Evolutionary conservation across 2,113 vertebrate genomes (phyloP).

Genomic region (Cygnus atratus): DNA sequence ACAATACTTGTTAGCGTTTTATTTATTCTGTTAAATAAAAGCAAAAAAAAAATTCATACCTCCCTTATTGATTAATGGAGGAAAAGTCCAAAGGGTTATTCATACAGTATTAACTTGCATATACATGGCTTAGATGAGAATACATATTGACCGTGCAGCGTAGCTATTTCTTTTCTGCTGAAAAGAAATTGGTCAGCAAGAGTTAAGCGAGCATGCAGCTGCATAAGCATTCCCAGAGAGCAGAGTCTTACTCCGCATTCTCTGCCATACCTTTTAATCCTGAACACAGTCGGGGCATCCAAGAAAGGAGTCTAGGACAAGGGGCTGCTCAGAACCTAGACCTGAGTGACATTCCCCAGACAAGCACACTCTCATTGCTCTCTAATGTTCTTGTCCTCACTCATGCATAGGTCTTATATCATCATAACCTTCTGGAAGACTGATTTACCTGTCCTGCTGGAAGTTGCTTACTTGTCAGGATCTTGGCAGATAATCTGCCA

Average conservation of each 20-base stretch:
- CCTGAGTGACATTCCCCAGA: not conserved
- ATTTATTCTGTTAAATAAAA: not conserved
- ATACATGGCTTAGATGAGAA: not conserved
- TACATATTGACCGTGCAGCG: not conserved
- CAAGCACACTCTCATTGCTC: not conserved
- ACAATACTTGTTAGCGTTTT: not conserved
- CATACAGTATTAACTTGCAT: not conserved
- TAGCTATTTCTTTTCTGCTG: not conserved
- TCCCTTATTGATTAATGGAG: not conserved
- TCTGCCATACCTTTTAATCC: not conserved
- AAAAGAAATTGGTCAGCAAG: not conserved
- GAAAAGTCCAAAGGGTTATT: not conserved
- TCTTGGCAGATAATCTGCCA: slow-evolving; percentile 13
- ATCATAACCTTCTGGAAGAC: slow-evolving; percentile 26
- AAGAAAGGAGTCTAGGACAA: not conserved
- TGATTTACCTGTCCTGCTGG: not conserved
- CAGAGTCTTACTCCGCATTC: not conserved
- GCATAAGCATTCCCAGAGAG: not conserved
- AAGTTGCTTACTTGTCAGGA: slow-evolving; percentile 40
- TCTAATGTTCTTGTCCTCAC: not conserved
- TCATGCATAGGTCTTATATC: not conserved
- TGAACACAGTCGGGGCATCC: not conserved
- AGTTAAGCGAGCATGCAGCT: not conserved
- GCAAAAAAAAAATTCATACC: not conserved
- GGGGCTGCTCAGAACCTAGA: not conserved